Evolutionary conservation across 2,113 vertebrate species (phyloP).

Genomic region (Oncorhynchus tshawytscha): DNA sequence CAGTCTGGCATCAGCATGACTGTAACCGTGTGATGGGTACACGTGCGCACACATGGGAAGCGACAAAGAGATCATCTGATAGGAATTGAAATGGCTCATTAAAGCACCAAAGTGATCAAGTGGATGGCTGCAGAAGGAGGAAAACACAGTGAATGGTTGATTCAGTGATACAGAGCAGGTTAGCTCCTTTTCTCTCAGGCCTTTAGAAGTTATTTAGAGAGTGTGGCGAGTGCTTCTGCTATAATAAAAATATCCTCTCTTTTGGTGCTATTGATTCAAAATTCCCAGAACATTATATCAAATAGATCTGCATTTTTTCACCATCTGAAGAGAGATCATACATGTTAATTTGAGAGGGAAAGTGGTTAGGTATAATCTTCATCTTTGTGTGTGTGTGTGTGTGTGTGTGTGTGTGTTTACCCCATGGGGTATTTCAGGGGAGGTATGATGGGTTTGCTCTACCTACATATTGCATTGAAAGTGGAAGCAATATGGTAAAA

Average conservation of each 20-base stretch:
- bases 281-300: constrained; percentile 27
- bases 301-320: constrained; percentile 39
- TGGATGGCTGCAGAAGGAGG: constrained; percentile 56
- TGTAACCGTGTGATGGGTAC: constrained; percentile 12
- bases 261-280: constrained; percentile 47
- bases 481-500: no score
- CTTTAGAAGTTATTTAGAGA: constrained; percentile 73
- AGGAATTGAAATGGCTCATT: constrained; percentile 74
- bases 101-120: constrained; percentile 63
- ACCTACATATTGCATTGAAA: no score
- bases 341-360: background rate
- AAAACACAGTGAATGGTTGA: constrained; percentile 70
- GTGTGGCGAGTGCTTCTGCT: constrained; percentile 52
- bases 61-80: constrained; percentile 58
- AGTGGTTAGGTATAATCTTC: background rate
- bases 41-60: constrained; percentile 6
- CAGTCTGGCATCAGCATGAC: constrained; percentile 57
- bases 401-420: no score
- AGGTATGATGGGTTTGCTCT: no score
- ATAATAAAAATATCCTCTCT: constrained; percentile 47
- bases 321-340: constrained; percentile 30
- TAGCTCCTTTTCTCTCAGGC: constrained; percentile 41
- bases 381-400: background rate
- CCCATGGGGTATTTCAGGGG: no score
- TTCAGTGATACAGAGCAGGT: constrained; percentile 59